Evolutionary conservation across 2,113 vertebrate species (phyloP).

Genomic region (Murina feae): DNA sequence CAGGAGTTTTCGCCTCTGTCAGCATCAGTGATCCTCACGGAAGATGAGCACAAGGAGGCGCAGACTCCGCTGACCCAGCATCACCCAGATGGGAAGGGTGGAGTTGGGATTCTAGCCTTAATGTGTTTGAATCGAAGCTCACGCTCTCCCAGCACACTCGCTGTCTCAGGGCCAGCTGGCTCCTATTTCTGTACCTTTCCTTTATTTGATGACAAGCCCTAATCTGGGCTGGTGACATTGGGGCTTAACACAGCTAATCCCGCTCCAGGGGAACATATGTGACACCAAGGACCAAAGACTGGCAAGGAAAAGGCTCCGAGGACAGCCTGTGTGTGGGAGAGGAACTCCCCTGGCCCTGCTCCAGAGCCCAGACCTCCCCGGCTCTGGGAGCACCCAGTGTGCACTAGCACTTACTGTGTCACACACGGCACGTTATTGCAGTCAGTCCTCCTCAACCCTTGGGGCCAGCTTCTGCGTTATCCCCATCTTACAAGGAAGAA

Average conservation of each 20-base stretch:
- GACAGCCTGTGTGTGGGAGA: background rate
- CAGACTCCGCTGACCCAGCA: background rate
- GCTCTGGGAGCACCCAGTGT: fast-evolving
- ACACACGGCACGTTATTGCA: fast-evolving
- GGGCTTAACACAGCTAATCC: conserved; percentile 10
- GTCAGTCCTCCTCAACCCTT: background rate
- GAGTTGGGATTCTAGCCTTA: background rate
- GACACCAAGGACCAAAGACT: background rate
- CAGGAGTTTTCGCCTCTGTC: background rate
- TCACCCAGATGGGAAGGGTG: background rate
- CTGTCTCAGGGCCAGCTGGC: background rate
- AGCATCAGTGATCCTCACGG: background rate
- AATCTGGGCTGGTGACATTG: conserved; percentile 30
- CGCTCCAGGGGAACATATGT: background rate
- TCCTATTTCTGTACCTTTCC: background rate
- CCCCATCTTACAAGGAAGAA: background rate
- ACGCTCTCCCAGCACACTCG: background rate
- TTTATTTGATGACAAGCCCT: conserved; percentile 37
- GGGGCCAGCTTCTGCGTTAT: background rate
- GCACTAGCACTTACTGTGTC: fast-evolving
- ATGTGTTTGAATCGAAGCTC: background rate
- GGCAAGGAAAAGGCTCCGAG: background rate
- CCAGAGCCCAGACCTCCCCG: background rate
- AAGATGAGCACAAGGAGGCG: background rate
- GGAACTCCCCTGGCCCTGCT: background rate